Evolutionary conservation across 2,797 vertebrate genomes (phyloP), one percentile per base, ranked within the genome.

Genomic region (Carcharodon carcharias): DNA sequence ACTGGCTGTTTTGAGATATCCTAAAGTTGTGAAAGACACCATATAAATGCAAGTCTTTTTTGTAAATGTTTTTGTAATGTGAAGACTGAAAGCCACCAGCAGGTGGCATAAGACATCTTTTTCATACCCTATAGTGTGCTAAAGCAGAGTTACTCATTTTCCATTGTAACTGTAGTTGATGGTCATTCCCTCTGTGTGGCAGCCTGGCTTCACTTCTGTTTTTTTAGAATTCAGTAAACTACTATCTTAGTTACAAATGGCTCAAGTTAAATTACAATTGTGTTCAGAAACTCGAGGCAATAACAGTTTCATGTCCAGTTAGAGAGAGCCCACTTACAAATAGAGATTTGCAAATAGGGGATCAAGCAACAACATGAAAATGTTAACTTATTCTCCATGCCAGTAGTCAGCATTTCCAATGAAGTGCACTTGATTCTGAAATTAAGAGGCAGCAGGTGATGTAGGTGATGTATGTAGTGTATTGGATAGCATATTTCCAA

Each of bases 91-190:
- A 93, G 18, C 40, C 40, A 45, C 91, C 91, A 93, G 61, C 58
- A 92, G 89, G n/a, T 92, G 89, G 89, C 58, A 31, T 31, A 92
- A n/a, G n/a, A n/a, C 26, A 35, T 89, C 87, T 56, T 89, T 56
- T 35, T 91, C 14, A 91, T 14, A 58, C 61, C 26, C 18, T 2
- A 18, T 11, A 11, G 2, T 45, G 8, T 65, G 40, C 18, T 40
- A 8, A 63, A 67, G 6, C 18, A 65, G 26, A 65, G 2, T 50
- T 85, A 85, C 21, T 85, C 82, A 85, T 45, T 65, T 93, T 63
- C 8, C 91, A 67, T 23, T 65, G n/a, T 65, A 65, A 26, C 26
- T 93, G 18, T 12, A 40, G 23, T 9, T 31, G 3, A 5, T 9
- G 9, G 26, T 8, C 16, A 9, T 88, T 88, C 85, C 28, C 50